These are phyloP conservation scores for Platyrinchus mystaceus DNA, from an alignment of 2,797 vertebrate genomes.

Conservation along the genomic window DNA sequence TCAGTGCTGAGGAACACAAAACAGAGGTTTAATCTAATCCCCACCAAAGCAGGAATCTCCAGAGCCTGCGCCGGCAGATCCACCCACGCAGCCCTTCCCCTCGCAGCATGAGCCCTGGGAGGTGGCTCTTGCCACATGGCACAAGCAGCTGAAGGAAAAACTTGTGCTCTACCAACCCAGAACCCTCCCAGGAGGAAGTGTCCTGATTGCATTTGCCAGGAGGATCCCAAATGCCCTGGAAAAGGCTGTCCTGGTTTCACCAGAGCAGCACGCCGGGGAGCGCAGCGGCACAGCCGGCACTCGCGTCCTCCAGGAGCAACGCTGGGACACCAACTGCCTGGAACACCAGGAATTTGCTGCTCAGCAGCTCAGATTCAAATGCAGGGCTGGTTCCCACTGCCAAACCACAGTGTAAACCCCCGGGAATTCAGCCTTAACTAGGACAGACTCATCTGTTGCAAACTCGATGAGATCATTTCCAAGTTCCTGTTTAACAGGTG, in stretches of 20 bases:
- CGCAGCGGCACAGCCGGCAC: background rate
- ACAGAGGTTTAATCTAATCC: background rate
- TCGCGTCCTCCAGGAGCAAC: background rate
- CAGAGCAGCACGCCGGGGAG: background rate
- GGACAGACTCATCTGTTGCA: conserved; percentile 44
- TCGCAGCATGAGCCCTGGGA: background rate
- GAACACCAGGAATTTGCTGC: background rate
- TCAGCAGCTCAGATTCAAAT: conserved; percentile 15
- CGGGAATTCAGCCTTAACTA: conserved; percentile 4
- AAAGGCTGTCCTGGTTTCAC: background rate
- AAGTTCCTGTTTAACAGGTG: conserved; percentile 62
- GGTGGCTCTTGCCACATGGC: background rate
- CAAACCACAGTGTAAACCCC: conserved; percentile 44
- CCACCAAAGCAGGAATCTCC: background rate
- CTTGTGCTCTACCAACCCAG: background rate
- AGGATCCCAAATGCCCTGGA: background rate
- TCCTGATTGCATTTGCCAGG: background rate
- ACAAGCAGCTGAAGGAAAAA: background rate
- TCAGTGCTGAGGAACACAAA: background rate
- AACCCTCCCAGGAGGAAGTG: background rate
- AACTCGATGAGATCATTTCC: conserved; percentile 42
- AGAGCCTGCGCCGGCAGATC: background rate
- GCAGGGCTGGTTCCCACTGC: background rate
- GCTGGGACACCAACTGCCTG: background rate
- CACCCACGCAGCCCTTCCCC: background rate